Conservation (phyloP, 2,797 vertebrate genomes). For the Myotis planiceps region DNA sequence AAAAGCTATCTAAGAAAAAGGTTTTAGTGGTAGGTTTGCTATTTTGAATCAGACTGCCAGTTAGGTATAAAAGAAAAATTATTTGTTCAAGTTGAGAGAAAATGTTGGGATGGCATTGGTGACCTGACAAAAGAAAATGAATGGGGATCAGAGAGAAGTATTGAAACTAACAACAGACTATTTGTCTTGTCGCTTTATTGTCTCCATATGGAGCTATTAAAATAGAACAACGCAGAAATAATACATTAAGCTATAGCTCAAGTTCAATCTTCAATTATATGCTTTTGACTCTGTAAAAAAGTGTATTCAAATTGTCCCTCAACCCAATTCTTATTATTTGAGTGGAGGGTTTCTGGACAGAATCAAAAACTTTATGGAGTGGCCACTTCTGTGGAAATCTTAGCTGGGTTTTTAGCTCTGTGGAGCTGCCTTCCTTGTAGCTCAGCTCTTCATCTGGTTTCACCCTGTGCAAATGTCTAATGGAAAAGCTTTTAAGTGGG, state of each 20-base stretch:
- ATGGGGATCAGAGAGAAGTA: conserved; percentile 43
- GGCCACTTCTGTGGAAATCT: background rate
- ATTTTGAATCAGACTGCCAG: conserved; percentile 42
- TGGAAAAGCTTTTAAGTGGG: conserved; percentile 16
- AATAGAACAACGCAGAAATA: background rate
- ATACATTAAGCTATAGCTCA: background rate
- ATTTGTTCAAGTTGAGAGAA: conserved; percentile 57
- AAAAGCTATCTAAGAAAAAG: conserved; percentile 6
- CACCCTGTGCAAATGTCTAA: background rate
- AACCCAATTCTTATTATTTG: background rate
- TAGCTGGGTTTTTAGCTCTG: accelerated
- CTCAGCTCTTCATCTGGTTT: background rate
- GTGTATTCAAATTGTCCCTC: background rate
- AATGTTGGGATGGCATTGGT: conserved; percentile 5
- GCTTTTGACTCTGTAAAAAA: background rate
- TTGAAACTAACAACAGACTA: conserved; percentile 46
- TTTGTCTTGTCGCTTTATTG: conserved; percentile 55
- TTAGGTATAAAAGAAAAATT: conserved; percentile 66
- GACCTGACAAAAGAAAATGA: conserved; percentile 68
- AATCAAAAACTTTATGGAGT: background rate
- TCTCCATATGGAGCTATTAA: conserved; percentile 64
- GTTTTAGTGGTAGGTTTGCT: conserved; percentile 1
- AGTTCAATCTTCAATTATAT: conserved; percentile 5
- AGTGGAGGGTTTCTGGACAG: background rate
- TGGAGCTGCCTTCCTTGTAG: background rate